Evolutionary conservation across 2,888 invertebrate genomes (phyloP), one percentile per base, ranked within the genome.

Genomic region (Trichacis sp.): DNA sequence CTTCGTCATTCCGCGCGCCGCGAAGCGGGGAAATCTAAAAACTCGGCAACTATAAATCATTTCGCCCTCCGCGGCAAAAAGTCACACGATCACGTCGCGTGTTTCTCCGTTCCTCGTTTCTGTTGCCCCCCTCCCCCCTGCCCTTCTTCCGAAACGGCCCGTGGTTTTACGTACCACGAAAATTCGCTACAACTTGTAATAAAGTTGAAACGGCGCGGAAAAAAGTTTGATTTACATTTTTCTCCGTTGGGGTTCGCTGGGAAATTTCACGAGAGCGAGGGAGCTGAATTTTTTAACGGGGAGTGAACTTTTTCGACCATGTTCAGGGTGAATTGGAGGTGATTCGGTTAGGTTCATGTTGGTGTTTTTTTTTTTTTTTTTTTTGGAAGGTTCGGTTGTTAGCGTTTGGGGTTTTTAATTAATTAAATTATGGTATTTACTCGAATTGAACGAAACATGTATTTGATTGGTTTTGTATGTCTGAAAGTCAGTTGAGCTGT

Each of bases 31-130:
- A 43, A 71, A 70, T 70, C 70, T 77, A 74, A 80, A 80, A 80
- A 80, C 69, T 63, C 52, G 58, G 55, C 62, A 69, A 66, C 75
- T 69, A 77, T 82, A 78, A 79, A 80, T 80, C 79, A 79, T 78
- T 75, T 74, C 62, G 66, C 55, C 59, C 66, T 36, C n/a, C 46
- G 18, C 46, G 48, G 54, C 53, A 71, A 75, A 71, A 77, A 69
- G 69, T 65, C 65, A 64, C 60, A 64, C 59, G 75, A 68, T 69
- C 66, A 58, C 65, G 64, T 57, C 45, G 47, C 43, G 30, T 50
- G 45, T 50, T 50, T 24, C 36, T 8, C 36, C 6, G 36, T 8
- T 8, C 3, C 3, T 8, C 24, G 8, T 24, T 8, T n/a, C n/a
- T n/a, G n/a, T n/a, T n/a, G n/a, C n/a, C n/a, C 24, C 24, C 24